Percentiles rank a stretch among this genome's conserved stretches.
Evolutionary conservation across 92 coral and sea anemone genomes (phyloP).

Genomic region (Phenganax subtilis): DNA sequence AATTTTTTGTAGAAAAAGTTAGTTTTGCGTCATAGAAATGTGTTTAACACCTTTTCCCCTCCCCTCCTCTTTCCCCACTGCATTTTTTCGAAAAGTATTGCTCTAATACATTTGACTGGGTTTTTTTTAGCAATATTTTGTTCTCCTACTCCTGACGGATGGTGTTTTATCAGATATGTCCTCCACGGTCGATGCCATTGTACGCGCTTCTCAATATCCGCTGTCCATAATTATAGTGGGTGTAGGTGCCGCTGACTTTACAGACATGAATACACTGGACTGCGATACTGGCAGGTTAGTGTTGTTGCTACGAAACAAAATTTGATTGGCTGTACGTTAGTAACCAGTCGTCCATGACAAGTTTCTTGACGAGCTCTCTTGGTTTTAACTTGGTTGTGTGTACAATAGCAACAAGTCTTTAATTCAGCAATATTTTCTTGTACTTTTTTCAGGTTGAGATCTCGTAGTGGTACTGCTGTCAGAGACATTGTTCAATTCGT

Average conservation of each 20-base stretch:
- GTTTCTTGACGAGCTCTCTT: no score
- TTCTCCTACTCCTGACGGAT: slow-evolving; percentile 84
- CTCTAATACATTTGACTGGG: not conserved
- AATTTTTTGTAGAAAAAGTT: no score
- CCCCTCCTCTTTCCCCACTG: not conserved
- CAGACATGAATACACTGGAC: slow-evolving; percentile 88
- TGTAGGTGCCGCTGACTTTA: slow-evolving; percentile 84
- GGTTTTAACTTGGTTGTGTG: not conserved
- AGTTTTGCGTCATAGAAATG: no score
- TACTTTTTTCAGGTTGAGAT: slow-evolving; percentile 54
- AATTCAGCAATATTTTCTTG: not conserved
- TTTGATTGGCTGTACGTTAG: no score
- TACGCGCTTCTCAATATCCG: slow-evolving; percentile 83
- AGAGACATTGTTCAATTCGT: slow-evolving; percentile 98
- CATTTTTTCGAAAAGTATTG: not conserved
- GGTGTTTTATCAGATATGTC: slow-evolving; percentile 97
- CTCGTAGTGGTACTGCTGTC: slow-evolving; percentile 70
- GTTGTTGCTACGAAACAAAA: not conserved
- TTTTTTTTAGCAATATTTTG: slow-evolving; percentile 70
- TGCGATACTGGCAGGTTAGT: slow-evolving; percentile 86
- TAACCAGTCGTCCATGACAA: no score
- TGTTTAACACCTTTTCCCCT: no score
- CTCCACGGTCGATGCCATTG: slow-evolving; percentile 70
- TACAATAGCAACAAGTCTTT: not conserved
- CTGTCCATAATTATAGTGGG: slow-evolving; percentile 92